phyloP scores from a whole-genome alignment of 2,888 invertebrate genomes.

The Lasioglossum calceatum region DNA sequence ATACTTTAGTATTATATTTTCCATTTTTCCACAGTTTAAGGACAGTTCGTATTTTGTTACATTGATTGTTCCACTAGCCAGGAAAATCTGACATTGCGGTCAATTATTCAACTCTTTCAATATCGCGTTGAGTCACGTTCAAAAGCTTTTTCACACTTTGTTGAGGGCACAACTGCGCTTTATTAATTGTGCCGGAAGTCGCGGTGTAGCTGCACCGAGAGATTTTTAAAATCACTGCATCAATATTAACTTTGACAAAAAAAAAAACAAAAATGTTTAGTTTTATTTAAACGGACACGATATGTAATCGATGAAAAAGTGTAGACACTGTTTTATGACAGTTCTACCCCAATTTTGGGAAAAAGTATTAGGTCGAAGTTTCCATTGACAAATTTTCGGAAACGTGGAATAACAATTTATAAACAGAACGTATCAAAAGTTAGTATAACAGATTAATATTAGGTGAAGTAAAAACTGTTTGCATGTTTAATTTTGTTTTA shows the following conservation, averaged over 20 bases:
- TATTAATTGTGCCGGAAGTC: neutral
- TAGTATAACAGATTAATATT: neutral
- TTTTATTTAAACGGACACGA: neutral
- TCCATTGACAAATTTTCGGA: neutral
- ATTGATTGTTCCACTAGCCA: neutral
- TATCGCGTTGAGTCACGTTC: neutral
- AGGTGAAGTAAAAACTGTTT: neutral
- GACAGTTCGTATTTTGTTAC: neutral
- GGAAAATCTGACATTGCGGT: neutral
- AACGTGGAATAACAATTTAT: neutral
- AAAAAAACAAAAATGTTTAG: neutral
- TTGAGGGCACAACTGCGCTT: neutral
- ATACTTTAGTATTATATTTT: neutral
- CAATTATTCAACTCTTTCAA: neutral
- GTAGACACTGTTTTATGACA: neutral
- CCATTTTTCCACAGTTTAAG: neutral
- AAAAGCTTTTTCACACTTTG: neutral
- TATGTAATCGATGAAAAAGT: neutral
- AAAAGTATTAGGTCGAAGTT: neutral
- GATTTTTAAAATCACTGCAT: neutral
- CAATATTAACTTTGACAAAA: neutral
- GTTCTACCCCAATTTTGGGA: neutral
- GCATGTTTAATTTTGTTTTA: neutral
- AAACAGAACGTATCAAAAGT: neutral
- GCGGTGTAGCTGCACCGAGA: neutral